Base-by-base conservation (phyloP, 64 coral and sea anemone species). In the Anthopleura sola region DNA sequence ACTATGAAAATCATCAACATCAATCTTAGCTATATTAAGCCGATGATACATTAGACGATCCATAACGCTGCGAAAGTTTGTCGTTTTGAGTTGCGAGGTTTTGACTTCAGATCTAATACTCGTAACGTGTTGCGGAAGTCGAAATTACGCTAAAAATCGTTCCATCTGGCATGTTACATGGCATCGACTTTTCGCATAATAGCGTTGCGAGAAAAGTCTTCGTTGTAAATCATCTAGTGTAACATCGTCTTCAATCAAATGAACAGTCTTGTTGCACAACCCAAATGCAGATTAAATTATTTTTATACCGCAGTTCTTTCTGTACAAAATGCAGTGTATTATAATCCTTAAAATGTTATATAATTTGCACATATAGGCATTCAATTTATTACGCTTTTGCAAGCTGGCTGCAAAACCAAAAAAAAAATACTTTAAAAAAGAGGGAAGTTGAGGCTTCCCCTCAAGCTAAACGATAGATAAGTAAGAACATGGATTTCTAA, bases 321-420 rank as follows among this genome's bases (percentile, higher is more conserved):
- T 79, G 76, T 79, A 79, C 76, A 79, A 79, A 79, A 79, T 48
- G 76, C 37, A 44, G 76, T 79, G 44, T 79, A 71, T 44, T 79
- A 79, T 48, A 44, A 79, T 48, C 76, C 19, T 23, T 79, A 79
- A n/a, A 38, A 44, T 48, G 44, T 79, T 48, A 79, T 38, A 48
- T 79, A 79, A 48, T 44, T 79, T 71, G 66, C 66, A 71, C 29
- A 71, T 71, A 71, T n/a, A 71, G 66, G 66, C 66, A 71, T 71
- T 68, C 66, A 71, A 79, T 44, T 79, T 79, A 79, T 79, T 48
- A 79, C 37, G 76, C 76, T 79, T 79, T 79, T 79, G 76, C 76
- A 38, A 79, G 76, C 76, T 79, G 76, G 76, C 76, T 79, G 76
- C 76, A 79, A 79, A 79, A 79, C 3, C 29, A 32, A 79, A 79